Evolutionary conservation across 2,888 invertebrate genomes (phyloP).

Genomic region (Eurytoma adleriae): DNA sequence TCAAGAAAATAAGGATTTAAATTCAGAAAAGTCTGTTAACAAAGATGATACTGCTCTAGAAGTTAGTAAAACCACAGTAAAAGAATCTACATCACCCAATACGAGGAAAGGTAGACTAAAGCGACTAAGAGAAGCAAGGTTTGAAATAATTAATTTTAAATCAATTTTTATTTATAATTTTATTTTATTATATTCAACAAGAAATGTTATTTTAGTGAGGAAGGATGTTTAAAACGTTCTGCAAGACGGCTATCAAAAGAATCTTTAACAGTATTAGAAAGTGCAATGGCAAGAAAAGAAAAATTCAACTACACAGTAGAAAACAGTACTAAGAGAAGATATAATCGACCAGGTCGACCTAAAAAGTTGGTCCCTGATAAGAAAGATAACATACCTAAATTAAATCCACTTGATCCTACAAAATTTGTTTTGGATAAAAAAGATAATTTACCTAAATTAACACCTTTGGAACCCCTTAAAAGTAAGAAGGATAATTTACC

Average conservation of each 20-base stretch:
- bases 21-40: slow-evolving; percentile 18
- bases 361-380: slow-evolving; percentile 63
- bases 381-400: slow-evolving; percentile 55
- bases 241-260: slow-evolving; percentile 82
- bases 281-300: slow-evolving; percentile 85
- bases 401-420: slow-evolving; percentile 35
- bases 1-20: slow-evolving; percentile 8
- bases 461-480: not conserved
- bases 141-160: slow-evolving; percentile 40
- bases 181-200: slow-evolving; percentile 8
- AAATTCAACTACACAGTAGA: slow-evolving; percentile 80
- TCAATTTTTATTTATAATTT: slow-evolving; percentile 9
- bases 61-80: slow-evolving; percentile 52
- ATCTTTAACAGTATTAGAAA: slow-evolving; percentile 80
- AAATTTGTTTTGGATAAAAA: slow-evolving; percentile 1
- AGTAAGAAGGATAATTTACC: slow-evolving; percentile 14
- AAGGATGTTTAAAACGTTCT: slow-evolving; percentile 79
- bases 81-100: slow-evolving; percentile 58
- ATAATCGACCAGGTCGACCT: slow-evolving; percentile 71
- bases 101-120: slow-evolving; percentile 68
- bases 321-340: slow-evolving; percentile 66
- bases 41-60: slow-evolving; percentile 52
- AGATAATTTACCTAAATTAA: not conserved
- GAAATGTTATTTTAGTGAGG: slow-evolving; percentile 48
- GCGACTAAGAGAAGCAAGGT: slow-evolving; percentile 68